A percentile compares a stretch with the other conserved stretches of the same genome.
phyloP scores from a whole-genome alignment of 2,888 invertebrate species.

The Archaeoteleia sp. region DNA sequence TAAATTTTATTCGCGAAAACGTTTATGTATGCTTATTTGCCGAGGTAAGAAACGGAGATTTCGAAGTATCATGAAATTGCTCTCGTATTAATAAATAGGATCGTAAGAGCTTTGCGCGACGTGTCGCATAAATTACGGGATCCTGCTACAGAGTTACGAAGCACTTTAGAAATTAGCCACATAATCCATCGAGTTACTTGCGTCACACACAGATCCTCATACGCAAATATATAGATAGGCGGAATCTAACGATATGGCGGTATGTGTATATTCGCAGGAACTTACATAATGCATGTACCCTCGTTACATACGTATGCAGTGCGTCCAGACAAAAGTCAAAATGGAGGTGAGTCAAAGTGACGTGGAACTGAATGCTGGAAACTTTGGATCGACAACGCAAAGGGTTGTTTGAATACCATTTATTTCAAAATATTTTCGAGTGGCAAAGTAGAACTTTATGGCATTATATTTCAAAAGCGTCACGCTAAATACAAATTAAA shows the following conservation, averaged over 20 bases:
- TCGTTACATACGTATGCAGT: slow-evolving; percentile 20
- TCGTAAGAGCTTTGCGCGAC: slow-evolving; percentile 53
- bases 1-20: slow-evolving; percentile 12
- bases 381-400: slow-evolving; percentile 13
- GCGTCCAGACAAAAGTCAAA: slow-evolving; percentile 28
- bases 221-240: slow-evolving; percentile 39
- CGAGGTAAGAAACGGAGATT: slow-evolving; percentile 5
- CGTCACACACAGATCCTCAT: slow-evolving; percentile 50
- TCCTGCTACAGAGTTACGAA: slow-evolving; percentile 48
- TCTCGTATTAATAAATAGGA: slow-evolving; percentile 49
- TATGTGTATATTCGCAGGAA: slow-evolving; percentile 13
- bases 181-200: slow-evolving; percentile 65
- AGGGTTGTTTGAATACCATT: slow-evolving; percentile 31
- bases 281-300: slow-evolving; percentile 33
- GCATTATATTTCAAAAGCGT: too few species aligned
- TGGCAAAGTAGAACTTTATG: slow-evolving; percentile 5
- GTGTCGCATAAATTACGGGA: slow-evolving; percentile 61
- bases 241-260: slow-evolving; percentile 22
- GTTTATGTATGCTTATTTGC: background rate
- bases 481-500: background rate
- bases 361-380: slow-evolving; percentile 37
- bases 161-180: slow-evolving; percentile 69
- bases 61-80: slow-evolving; percentile 24
- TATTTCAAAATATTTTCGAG: slow-evolving; percentile 27
- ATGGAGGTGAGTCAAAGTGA: slow-evolving; percentile 26